Evolutionary conservation across 2,888 invertebrate genomes (phyloP).

Genomic region (Dinocampus coccinellae): DNA sequence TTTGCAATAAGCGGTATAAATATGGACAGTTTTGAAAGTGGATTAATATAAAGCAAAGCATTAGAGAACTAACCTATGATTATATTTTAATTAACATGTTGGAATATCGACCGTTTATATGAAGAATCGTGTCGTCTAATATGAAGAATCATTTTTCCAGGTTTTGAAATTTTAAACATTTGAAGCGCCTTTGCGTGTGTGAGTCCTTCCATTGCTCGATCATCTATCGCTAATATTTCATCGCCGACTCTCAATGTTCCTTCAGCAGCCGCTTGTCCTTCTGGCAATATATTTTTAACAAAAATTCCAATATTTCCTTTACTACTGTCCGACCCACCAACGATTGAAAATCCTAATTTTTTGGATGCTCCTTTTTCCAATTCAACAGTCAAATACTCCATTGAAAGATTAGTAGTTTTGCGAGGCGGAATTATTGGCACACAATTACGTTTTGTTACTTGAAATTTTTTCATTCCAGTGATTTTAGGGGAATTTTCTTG

Average conservation of each 20-base stretch:
- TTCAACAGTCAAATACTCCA: constrained; percentile 63
- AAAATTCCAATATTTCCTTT: constrained; percentile 76
- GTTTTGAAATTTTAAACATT: constrained; percentile 74
- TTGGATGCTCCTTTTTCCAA: constrained; percentile 74
- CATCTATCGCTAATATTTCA: constrained; percentile 75
- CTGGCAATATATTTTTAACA: constrained; percentile 75
- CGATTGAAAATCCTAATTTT: constrained; percentile 77
- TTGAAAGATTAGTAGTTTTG: constrained; percentile 57
- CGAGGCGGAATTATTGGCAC: constrained; percentile 46
- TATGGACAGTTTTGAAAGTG: neutral
- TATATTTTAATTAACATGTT: constrained; percentile 42
- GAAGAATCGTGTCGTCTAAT: constrained; percentile 70
- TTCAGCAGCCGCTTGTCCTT: constrained; percentile 75
- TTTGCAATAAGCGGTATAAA: neutral
- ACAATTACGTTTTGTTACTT: constrained; percentile 58
- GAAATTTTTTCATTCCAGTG: constrained; percentile 71
- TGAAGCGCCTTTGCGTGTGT: constrained; percentile 74
- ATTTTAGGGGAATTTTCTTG: constrained; percentile 50
- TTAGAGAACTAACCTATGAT: constrained; percentile 51
- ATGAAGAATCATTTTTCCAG: constrained; percentile 73
- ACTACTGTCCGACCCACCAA: constrained; percentile 75
- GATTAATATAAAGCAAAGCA: constrained; percentile 56
- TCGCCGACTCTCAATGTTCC: constrained; percentile 74
- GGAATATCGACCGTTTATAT: constrained; percentile 59
- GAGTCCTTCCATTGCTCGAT: constrained; percentile 72